Evolutionary conservation across 2,113 vertebrate genomes (phyloP).

Genomic region (Rhineura floridana): DNA sequence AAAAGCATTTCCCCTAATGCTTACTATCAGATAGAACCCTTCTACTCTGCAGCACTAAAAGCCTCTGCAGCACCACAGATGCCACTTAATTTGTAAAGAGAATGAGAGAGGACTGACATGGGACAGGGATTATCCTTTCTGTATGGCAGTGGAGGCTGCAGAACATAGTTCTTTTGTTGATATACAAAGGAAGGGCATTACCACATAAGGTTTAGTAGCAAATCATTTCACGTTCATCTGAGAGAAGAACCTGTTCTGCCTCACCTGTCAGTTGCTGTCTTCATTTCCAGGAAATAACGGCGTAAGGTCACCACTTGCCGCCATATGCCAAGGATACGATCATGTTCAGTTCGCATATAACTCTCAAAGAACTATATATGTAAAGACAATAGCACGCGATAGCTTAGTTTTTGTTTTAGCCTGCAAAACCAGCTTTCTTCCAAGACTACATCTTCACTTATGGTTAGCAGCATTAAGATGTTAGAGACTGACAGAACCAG

Average conservation of each 20-base stretch:
- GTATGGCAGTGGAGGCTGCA: not conserved
- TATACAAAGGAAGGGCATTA: not conserved
- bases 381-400: conserved; percentile 46
- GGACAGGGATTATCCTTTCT: not conserved
- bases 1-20: not conserved
- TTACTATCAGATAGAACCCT: not conserved
- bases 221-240: not conserved
- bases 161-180: not conserved
- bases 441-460: not conserved
- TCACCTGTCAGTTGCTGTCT: conserved; percentile 89
- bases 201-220: not conserved
- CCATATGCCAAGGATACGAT: conserved; percentile 81
- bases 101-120: not conserved
- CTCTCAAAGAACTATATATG: conserved; percentile 73
- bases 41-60: not conserved
- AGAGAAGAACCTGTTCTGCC: not conserved
- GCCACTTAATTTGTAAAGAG: not conserved
- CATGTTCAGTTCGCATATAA: conserved; percentile 75
- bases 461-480: not conserved
- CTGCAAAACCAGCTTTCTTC: not conserved
- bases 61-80: not conserved
- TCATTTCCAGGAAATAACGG: conserved; percentile 83
- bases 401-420: conserved; percentile 2
- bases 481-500: not conserved
- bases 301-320: conserved; percentile 82